These are phyloP conservation scores for Larimichthys crocea DNA, from an alignment of 2,113 vertebrate genomes.

Conservation along the genomic window DNA sequence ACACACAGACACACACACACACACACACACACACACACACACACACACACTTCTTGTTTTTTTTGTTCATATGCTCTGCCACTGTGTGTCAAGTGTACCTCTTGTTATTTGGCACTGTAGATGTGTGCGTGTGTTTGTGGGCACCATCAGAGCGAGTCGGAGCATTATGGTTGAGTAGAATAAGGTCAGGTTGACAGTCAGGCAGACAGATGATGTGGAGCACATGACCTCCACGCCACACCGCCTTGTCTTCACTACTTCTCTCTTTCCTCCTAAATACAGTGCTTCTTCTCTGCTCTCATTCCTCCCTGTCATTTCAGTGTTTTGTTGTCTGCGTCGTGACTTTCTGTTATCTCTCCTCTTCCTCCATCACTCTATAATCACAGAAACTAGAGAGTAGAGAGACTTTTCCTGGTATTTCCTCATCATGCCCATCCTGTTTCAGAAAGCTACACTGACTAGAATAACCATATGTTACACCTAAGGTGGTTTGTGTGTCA, in stretches of 20 bases:
- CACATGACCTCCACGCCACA: slow-evolving; percentile 42
- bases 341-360: slow-evolving; percentile 19
- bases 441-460: slow-evolving; percentile 39
- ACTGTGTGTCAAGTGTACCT: slow-evolving; percentile 31
- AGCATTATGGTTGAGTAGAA: slow-evolving; percentile 60
- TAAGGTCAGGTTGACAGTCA: slow-evolving; percentile 65
- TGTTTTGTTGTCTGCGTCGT: slow-evolving; percentile 5
- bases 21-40: too few relatives aligned
- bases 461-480: slow-evolving; percentile 66
- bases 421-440: slow-evolving; percentile 15
- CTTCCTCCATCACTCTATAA: slow-evolving; percentile 30
- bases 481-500: slow-evolving; percentile 57
- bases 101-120: slow-evolving; percentile 25
- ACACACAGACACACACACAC: neutral
- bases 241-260: slow-evolving; percentile 17
- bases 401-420: slow-evolving; percentile 19
- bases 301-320: slow-evolving; percentile 12
- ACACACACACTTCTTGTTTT: neutral
- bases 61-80: slow-evolving; percentile 27
- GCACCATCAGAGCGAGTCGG: slow-evolving; percentile 22
- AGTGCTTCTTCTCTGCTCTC: neutral
- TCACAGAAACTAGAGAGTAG: slow-evolving; percentile 9
- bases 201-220: slow-evolving; percentile 55
- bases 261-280: slow-evolving; percentile 24
- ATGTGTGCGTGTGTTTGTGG: slow-evolving; percentile 28